Conservation (phyloP, 2,797 vertebrate species). For the Tarsius wallacei region DNA sequence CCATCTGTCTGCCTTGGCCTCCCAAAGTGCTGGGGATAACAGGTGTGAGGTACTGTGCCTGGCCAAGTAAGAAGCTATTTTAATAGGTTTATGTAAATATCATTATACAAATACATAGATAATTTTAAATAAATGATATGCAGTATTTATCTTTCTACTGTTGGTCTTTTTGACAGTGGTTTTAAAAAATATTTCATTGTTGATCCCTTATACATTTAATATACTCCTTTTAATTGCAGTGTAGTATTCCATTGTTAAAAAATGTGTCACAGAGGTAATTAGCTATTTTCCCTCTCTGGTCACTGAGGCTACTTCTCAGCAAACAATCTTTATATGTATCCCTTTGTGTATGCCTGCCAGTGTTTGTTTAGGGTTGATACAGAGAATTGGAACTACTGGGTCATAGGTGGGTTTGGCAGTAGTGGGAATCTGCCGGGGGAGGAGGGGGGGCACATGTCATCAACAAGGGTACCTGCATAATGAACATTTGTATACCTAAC, state of each 20-base stretch:
- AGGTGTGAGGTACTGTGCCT: too few species aligned
- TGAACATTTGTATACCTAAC: too few species aligned
- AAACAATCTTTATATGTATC: background rate
- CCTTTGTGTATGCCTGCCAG: background rate
- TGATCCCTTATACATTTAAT: background rate
- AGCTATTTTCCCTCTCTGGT: background rate
- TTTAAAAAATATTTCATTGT: background rate
- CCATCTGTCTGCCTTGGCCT: too few species aligned
- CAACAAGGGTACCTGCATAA: too few species aligned
- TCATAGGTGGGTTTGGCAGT: background rate
- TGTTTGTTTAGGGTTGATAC: background rate
- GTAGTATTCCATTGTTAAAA: background rate
- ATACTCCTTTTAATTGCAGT: slow-evolving; percentile 10
- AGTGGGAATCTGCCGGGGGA: too few species aligned
- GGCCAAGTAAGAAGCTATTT: background rate
- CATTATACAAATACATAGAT: background rate
- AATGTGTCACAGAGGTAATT: background rate
- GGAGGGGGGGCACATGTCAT: too few species aligned
- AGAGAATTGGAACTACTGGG: background rate
- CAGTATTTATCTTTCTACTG: background rate
- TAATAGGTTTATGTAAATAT: background rate
- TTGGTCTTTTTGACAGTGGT: background rate
- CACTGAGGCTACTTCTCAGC: background rate
- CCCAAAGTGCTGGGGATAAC: too few species aligned
- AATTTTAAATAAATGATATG: background rate